Conservation (phyloP, 2,888 invertebrate genomes). For the Entomobrya multifasciata region DNA sequence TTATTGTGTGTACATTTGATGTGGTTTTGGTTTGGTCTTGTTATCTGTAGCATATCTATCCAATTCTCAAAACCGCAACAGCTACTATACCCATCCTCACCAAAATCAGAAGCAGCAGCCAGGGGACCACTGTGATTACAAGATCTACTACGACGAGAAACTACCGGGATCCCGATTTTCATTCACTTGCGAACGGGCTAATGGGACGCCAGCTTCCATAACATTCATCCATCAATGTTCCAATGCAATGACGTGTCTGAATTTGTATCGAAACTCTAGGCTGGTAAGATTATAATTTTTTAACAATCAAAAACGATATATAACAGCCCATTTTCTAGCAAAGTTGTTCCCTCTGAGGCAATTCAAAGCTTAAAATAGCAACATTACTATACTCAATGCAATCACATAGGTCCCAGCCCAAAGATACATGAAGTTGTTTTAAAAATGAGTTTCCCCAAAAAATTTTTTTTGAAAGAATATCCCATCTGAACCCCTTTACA, state of each 20-base stretch:
- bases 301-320: no score
- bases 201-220: constrained; percentile 52
- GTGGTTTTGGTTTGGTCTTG: constrained; percentile 12
- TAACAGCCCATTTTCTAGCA: no score
- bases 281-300: constrained; percentile 51
- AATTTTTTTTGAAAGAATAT: no score
- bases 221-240: constrained; percentile 63
- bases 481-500: no score
- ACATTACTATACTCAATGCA: no score
- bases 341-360: no score
- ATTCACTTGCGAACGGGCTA: constrained; percentile 53
- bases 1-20: neutral
- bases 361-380: no score
- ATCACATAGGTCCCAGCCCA: no score
- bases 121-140: constrained; percentile 62
- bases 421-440: no score
- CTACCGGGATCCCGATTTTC: constrained; percentile 5
- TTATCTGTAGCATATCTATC: neutral
- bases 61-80: neutral
- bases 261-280: constrained; percentile 51
- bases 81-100: neutral
- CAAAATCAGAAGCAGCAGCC: neutral
- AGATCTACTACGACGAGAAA: constrained; percentile 51
- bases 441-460: no score
- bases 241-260: constrained; percentile 69